Evolutionary conservation across 2,113 vertebrate species (phyloP).

Genomic region (Barnardius zonarius): DNA sequence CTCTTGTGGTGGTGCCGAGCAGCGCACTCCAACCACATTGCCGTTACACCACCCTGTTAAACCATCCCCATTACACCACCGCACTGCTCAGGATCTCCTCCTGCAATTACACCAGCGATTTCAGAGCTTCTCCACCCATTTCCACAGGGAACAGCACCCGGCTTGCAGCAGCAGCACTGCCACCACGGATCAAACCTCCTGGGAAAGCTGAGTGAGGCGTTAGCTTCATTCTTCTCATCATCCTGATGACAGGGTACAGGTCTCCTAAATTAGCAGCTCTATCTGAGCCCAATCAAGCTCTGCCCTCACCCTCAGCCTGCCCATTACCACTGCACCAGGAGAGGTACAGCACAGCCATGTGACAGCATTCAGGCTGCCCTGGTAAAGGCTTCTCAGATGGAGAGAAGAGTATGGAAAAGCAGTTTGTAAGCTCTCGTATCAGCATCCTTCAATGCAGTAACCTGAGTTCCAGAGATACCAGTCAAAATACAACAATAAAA

Average conservation of each 20-base stretch:
- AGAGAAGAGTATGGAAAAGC: not conserved
- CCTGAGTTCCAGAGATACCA: not conserved
- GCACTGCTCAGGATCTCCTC: not conserved
- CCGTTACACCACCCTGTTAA: not conserved
- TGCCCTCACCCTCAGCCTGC: not conserved
- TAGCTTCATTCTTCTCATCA: not conserved
- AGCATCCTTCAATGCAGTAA: not conserved
- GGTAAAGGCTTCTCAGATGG: slow-evolving; percentile 17
- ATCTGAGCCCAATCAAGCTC: not conserved
- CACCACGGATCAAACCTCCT: not conserved
- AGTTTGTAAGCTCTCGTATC: not conserved
- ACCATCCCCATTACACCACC: not conserved
- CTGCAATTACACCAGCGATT: not conserved
- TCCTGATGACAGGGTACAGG: not conserved
- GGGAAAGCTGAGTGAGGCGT: accelerated
- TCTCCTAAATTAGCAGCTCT: not conserved
- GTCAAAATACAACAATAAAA: not conserved
- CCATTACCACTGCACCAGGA: not conserved
- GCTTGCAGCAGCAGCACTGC: not conserved
- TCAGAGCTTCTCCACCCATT: not conserved
- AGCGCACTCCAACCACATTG: accelerated
- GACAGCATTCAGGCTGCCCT: slow-evolving; percentile 16
- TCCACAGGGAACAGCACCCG: not conserved
- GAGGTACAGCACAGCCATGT: not conserved
- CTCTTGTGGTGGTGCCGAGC: accelerated